A percentile compares a stretch with the other conserved stretches of the same genome.
These are phyloP conservation scores for Echinometra lucunter DNA, from an alignment of 53 echinoderm and acorn worm genomes.

Conservation along the genomic window DNA sequence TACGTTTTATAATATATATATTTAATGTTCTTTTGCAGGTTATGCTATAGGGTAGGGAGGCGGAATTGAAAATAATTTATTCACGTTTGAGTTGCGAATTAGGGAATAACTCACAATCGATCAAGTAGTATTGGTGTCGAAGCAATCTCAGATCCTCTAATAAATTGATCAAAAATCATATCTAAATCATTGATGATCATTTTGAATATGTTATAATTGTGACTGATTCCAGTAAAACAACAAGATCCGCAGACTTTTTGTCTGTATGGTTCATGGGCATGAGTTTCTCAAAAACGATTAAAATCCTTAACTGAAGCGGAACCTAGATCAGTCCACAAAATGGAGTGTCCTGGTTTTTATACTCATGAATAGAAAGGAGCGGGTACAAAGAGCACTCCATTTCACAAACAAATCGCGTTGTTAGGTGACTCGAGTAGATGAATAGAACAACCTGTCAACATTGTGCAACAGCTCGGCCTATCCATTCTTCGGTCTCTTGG, in stretches of 20 bases:
- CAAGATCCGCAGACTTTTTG: neutral
- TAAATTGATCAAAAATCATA: too few species aligned
- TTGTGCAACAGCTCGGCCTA: neutral
- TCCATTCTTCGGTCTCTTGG: neutral
- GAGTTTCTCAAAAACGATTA: neutral
- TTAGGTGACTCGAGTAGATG: slow-evolving; percentile 1
- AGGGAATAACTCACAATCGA: too few species aligned
- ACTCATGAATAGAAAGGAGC: neutral
- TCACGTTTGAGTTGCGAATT: too few species aligned
- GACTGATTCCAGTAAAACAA: too few species aligned
- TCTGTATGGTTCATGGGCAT: neutral
- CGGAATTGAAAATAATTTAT: too few species aligned
- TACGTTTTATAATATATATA: too few species aligned
- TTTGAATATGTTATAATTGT: too few species aligned
- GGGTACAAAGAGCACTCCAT: neutral
- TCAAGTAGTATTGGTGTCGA: too few species aligned
- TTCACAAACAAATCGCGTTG: slow-evolving; percentile 22
- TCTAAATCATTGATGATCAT: too few species aligned
- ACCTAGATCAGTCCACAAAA: neutral
- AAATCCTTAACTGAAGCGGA: neutral
- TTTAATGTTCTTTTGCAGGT: too few species aligned
- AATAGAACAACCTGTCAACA: neutral
- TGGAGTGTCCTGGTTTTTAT: neutral
- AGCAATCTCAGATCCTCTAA: too few species aligned
- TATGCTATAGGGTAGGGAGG: too few species aligned